phyloP scores from a whole-genome alignment of 2,888 invertebrate species.

The Melanostoma mellinum region DNA sequence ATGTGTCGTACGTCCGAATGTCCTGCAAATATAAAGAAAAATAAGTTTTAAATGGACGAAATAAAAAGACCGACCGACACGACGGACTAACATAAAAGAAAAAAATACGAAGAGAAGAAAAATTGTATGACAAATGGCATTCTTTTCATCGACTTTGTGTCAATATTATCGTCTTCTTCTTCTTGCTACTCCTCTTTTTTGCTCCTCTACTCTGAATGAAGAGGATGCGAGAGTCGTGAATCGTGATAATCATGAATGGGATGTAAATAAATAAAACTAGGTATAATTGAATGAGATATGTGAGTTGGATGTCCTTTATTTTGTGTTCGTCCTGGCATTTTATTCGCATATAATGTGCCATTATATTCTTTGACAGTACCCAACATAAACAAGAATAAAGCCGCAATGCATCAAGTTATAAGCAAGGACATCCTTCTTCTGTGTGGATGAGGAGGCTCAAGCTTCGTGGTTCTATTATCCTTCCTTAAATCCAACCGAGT shows the following conservation, averaged over 20 bases:
- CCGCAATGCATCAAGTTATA: constrained; percentile 43
- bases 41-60: not conserved
- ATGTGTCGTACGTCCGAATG: constrained; percentile 61
- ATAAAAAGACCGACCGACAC: not conserved
- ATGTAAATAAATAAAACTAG: constrained; percentile 28
- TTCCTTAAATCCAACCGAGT: constrained; percentile 26
- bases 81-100: constrained; percentile 1
- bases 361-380: constrained; percentile 2
- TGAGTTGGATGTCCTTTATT: constrained; percentile 17
- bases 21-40: constrained; percentile 53
- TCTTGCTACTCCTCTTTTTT: too few species aligned
- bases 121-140: constrained; percentile 47
- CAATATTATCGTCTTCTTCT: constrained; percentile 28
- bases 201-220: not conserved
- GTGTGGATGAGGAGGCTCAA: not conserved
- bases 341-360: constrained; percentile 29
- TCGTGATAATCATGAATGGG: not conserved
- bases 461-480: constrained; percentile 38
- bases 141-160: constrained; percentile 43
- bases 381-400: constrained; percentile 25
- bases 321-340: not conserved
- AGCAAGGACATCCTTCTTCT: constrained; percentile 18
- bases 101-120: not conserved
- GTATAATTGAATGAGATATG: constrained; percentile 32
- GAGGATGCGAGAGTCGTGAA: constrained; percentile 1